A percentile compares a stretch with the other conserved stretches of the same genome.
Conservation (phyloP, 2,888 invertebrate genomes). For the Erynnis tages region DNA sequence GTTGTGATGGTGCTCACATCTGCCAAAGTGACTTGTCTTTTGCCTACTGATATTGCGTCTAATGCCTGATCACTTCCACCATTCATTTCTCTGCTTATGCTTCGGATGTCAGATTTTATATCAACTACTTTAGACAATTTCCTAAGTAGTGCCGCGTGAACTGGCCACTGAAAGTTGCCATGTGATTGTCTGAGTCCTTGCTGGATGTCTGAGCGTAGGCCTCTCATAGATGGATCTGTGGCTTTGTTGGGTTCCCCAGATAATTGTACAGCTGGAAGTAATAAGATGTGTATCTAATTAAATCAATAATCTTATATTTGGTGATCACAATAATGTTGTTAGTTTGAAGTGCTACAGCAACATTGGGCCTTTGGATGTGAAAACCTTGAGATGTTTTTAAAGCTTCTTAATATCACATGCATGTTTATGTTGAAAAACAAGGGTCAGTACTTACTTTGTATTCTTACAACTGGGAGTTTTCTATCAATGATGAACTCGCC, state of each 20-base stretch:
- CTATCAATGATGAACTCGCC: slow-evolving; percentile 89
- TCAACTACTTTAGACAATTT: slow-evolving; percentile 74
- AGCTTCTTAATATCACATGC: too few species aligned
- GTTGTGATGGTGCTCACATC: slow-evolving; percentile 72
- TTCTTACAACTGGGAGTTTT: slow-evolving; percentile 86
- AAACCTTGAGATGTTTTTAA: too few species aligned
- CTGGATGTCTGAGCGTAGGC: slow-evolving; percentile 66
- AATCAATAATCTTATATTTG: neutral
- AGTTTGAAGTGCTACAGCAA: neutral
- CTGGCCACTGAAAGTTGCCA: slow-evolving; percentile 62
- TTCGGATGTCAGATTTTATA: slow-evolving; percentile 62
- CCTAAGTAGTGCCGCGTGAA: slow-evolving; percentile 66
- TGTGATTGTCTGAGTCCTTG: slow-evolving; percentile 53
- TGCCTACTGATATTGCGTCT: slow-evolving; percentile 46
- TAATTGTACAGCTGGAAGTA: slow-evolving; percentile 59
- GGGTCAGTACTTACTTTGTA: slow-evolving; percentile 91
- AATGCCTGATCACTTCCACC: slow-evolving; percentile 56
- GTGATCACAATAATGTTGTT: too few species aligned
- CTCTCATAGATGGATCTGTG: slow-evolving; percentile 70
- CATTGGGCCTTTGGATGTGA: too few species aligned
- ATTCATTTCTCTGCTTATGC: slow-evolving; percentile 58
- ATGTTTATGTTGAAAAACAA: too few species aligned
- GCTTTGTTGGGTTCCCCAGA: slow-evolving; percentile 74
- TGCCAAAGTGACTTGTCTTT: slow-evolving; percentile 57
- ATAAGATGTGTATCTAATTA: neutral